Evolutionary conservation across 2,797 vertebrate species (phyloP).

Genomic region (Microchirus variegatus): DNA sequence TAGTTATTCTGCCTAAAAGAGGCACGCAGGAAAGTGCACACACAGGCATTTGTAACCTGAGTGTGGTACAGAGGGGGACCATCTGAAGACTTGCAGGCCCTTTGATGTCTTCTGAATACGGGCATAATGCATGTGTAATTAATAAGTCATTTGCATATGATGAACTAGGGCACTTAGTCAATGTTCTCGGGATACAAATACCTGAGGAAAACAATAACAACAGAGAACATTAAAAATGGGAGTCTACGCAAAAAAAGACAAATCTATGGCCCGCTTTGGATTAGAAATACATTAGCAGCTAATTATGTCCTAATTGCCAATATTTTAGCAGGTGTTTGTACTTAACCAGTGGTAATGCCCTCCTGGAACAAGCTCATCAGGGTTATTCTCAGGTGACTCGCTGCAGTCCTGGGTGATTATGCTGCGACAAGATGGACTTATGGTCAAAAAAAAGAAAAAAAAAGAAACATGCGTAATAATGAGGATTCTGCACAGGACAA

Average conservation of each 20-base stretch:
- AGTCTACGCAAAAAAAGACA: constrained; percentile 89
- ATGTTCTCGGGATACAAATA: constrained; percentile 97
- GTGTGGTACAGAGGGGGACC: constrained; percentile 73
- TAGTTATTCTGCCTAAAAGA: constrained; percentile 75
- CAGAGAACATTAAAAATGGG: constrained; percentile 94
- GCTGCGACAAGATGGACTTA: constrained; percentile 69
- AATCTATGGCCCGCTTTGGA: constrained; percentile 98
- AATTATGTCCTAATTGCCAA: constrained; percentile 99
- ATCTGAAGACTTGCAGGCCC: constrained; percentile 83
- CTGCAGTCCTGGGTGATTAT: constrained; percentile 72
- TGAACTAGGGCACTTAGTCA: constrained; percentile 97
- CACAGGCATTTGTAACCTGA: constrained; percentile 80
- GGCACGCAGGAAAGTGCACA: constrained; percentile 77
- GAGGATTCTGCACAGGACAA: too few species aligned
- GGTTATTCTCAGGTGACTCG: constrained; percentile 87
- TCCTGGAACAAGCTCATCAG: constrained; percentile 90
- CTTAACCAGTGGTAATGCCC: constrained; percentile 94
- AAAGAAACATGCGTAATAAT: constrained; percentile 14
- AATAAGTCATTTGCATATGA: constrained; percentile 99
- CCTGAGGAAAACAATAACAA: constrained; percentile 91
- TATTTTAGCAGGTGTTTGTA: constrained; percentile 99
- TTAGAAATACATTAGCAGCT: constrained; percentile 99
- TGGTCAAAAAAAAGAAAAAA: constrained; percentile 55
- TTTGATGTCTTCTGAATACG: constrained; percentile 90
- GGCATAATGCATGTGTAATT: constrained; percentile 98